These are phyloP conservation scores for Eidolon helvum DNA, from an alignment of 2,113 vertebrate species.

Conservation along the genomic window DNA sequence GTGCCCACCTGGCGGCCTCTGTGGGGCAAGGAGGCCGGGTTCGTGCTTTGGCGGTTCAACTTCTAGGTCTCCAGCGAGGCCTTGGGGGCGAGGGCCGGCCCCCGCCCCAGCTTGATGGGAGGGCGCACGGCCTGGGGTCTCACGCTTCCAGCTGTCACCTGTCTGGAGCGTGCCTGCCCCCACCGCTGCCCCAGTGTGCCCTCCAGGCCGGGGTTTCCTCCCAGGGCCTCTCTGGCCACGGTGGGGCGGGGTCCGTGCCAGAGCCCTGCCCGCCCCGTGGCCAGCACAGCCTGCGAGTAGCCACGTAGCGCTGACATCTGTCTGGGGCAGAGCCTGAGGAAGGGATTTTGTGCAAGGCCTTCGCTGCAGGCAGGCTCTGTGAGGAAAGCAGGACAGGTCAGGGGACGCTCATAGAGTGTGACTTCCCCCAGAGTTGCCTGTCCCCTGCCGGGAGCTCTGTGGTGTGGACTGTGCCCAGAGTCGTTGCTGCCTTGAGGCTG, in stretches of 20 bases:
- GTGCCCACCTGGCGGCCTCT: fast-evolving
- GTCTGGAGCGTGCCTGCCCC: neutral
- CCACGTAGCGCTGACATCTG: neutral
- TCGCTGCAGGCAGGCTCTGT: fast-evolving
- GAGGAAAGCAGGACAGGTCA: neutral
- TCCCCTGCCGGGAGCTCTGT: neutral
- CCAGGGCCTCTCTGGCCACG: neutral
- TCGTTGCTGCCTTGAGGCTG: neutral
- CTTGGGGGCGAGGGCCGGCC: too few relatives aligned
- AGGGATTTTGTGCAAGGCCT: neutral
- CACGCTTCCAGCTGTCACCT: neutral
- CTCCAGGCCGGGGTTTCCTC: neutral
- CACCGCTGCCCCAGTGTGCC: fast-evolving
- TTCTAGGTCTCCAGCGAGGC: neutral
- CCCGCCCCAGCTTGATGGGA: neutral
- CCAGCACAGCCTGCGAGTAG: neutral
- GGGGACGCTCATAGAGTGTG: neutral
- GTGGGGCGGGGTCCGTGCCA: neutral
- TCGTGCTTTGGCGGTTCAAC: neutral
- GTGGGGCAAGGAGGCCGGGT: neutral
- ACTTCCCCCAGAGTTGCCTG: neutral
- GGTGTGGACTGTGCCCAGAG: neutral
- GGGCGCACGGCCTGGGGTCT: neutral
- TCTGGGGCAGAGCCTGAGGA: neutral
- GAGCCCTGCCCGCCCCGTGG: too few relatives aligned